Evolutionary conservation across 1,140 invertebrate species (phyloP), one percentile per base, ranked within the genome.

Genomic region (Agrypnia vestita): DNA sequence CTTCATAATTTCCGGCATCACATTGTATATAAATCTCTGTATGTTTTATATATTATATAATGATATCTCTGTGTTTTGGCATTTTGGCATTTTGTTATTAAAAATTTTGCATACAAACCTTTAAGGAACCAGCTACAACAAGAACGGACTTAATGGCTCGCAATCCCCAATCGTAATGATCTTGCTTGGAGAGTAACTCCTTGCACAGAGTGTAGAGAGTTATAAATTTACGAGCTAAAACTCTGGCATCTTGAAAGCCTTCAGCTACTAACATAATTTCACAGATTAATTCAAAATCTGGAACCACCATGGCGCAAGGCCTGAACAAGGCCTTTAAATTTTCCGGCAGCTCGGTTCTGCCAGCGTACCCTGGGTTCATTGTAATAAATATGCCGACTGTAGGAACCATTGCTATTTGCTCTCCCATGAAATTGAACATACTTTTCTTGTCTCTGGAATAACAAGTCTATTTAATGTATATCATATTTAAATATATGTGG

Each of bases 211-310:
- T 97, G 85, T 99, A 99, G 0, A 99, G 88, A 0, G 98, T 99
- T 73, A 99, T 98, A 86, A 99, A 99, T 88, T 99, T 99, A 82
- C 97, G 91, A 0, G 97, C 97, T 43, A 99, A 89, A 19, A 98
- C 92, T 85, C 95, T 93, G 0, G 97, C 97, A 84, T 99, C 97
- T 86, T 98, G 94, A 87, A 99, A 99, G 19, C 97, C 98, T 91
- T 99, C 97, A 46, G 97, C 97, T 0, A 99, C 97, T 85, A 99
- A 93, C 97, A 99, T 99, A 83, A 99, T 99, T 91, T 99, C 98
- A 88, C 97, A 98, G 85, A 99, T 99, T 61, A 99, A 88, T 87
- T 98, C 97, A 87, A 98, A 98, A 89, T 99, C 98, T 0, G 97
- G 98, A 1, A 99, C 97, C 1, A 98, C 97, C 98, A 99, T 99